Percentiles rank a stretch among this genome's conserved stretches.
Evolutionary conservation across 2,797 vertebrate species (phyloP).

Genomic region (Fringilla coelebs): DNA sequence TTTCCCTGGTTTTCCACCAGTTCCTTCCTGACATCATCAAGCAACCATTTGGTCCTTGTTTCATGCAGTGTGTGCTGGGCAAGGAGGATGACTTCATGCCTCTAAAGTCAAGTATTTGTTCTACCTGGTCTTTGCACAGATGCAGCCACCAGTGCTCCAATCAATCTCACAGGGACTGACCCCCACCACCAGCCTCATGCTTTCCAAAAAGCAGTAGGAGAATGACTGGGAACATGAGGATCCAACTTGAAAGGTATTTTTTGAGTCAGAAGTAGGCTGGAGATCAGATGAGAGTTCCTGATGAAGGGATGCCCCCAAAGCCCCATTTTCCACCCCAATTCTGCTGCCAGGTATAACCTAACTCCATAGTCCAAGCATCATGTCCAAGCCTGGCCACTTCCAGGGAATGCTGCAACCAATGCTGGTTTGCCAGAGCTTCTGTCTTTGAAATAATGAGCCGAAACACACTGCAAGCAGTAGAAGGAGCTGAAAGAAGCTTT

Average conservation of each 20-base stretch:
- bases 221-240: not conserved
- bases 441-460: not conserved
- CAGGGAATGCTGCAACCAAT: not conserved
- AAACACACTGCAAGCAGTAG: not conserved
- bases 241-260: not conserved
- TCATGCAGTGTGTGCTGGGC: not conserved
- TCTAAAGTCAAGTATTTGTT: slow-evolving; percentile 2
- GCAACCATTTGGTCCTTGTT: slow-evolving; percentile 26
- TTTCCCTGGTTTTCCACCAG: slow-evolving; percentile 49
- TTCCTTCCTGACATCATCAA: slow-evolving; percentile 36
- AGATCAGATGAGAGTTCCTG: not conserved
- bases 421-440: not conserved
- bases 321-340: not conserved
- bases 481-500: not conserved
- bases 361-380: not conserved
- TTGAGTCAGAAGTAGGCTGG: not conserved
- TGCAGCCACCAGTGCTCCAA: not conserved
- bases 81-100: not conserved
- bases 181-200: not conserved
- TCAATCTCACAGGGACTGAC: accelerated
- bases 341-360: not conserved
- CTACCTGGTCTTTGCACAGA: not conserved
- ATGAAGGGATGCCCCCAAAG: not conserved
- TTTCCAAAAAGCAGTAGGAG: not conserved
- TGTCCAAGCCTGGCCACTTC: not conserved